Conservation (phyloP, 2,797 vertebrate genomes). For the Lepilemur septentrionalis region DNA sequence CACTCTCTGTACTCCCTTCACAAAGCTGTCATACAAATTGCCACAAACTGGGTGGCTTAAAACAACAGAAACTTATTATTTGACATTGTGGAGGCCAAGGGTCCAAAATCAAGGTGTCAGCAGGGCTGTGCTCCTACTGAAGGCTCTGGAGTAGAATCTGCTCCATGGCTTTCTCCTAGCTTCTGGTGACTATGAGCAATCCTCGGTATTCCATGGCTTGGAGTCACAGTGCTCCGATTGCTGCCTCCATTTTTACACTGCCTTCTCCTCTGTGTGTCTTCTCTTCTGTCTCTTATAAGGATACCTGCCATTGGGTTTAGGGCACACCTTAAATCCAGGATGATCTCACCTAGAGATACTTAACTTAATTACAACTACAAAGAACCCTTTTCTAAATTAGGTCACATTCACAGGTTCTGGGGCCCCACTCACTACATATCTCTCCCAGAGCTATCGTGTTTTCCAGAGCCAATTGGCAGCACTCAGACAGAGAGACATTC, state of each 20-base stretch:
- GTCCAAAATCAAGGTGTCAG: background rate
- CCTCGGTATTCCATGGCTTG: background rate
- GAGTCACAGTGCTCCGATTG: background rate
- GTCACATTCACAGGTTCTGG: background rate
- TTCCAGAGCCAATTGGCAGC: background rate
- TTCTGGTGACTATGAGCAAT: background rate
- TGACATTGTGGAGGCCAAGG: background rate
- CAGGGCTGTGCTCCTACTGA: background rate
- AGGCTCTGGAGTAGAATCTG: background rate
- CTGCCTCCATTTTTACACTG: background rate
- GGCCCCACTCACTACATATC: background rate
- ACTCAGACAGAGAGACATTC: background rate
- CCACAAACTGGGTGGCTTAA: background rate
- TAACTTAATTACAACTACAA: background rate
- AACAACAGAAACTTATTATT: background rate
- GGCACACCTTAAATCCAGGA: background rate
- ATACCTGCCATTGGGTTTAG: background rate
- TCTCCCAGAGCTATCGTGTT: background rate
- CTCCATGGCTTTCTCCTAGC: background rate
- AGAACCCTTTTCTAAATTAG: background rate
- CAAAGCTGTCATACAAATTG: background rate
- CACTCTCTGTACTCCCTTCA: background rate
- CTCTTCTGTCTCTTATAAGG: background rate
- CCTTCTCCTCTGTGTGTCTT: background rate
- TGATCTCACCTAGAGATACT: background rate